These are phyloP conservation scores for Nasonia oneida DNA, from an alignment of 2,888 invertebrate species.

Conservation along the genomic window DNA sequence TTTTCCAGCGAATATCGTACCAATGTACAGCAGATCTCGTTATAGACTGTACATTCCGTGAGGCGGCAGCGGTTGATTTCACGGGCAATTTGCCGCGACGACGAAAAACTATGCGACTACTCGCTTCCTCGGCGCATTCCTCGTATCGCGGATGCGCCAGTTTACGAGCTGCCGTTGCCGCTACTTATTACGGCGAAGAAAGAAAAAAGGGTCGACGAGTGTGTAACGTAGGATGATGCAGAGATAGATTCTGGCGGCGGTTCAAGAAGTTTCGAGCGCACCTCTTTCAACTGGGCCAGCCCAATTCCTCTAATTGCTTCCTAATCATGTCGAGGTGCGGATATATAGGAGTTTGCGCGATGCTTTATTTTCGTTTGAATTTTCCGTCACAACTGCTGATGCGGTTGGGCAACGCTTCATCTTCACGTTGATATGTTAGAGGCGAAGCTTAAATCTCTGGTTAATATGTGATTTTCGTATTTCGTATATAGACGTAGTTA, in stretches of 20 bases:
- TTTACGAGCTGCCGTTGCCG: not conserved
- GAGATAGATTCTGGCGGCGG: conserved; percentile 59
- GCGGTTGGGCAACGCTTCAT: no score
- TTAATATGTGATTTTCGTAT: not conserved
- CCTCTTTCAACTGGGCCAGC: conserved; percentile 41
- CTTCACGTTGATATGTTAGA: not conserved
- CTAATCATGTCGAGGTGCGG: conserved; percentile 50
- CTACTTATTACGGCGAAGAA: not conserved
- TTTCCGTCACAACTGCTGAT: no score
- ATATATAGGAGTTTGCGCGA: not conserved
- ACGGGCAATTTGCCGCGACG: conserved; percentile 49
- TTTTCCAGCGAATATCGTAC: no score
- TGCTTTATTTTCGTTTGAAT: not conserved
- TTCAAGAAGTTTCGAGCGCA: conserved; percentile 44
- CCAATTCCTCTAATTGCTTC: conserved; percentile 61
- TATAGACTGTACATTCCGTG: not conserved
- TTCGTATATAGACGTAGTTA: not conserved
- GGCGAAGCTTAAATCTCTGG: not conserved
- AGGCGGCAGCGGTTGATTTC: conserved; percentile 41
- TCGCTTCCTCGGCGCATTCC: not conserved
- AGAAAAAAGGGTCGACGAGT: conserved; percentile 36
- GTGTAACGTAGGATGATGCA: conserved; percentile 24
- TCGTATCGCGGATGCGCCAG: not conserved
- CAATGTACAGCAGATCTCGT: not conserved
- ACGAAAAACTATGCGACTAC: not conserved